Percentiles rank a stretch among this genome's conserved stretches.
These are phyloP conservation scores for Cynopterus brachyotis DNA, from an alignment of 2,113 vertebrate species.

Conservation along the genomic window DNA sequence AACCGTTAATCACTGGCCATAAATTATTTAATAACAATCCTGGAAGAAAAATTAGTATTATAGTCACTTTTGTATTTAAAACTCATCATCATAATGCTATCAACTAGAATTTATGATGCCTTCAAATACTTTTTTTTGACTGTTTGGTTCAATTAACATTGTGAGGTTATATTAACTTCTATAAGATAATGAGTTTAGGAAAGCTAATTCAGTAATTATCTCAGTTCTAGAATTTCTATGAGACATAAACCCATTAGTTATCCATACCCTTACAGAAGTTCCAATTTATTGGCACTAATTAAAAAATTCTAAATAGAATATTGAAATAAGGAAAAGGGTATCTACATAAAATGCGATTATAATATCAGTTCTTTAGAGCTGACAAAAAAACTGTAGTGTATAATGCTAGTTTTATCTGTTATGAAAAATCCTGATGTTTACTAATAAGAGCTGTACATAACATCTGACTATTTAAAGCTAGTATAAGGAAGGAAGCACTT, in stretches of 20 bases:
- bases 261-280: background rate
- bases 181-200: slow-evolving; percentile 63
- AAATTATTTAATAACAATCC: slow-evolving; percentile 72
- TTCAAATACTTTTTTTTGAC: slow-evolving; percentile 25
- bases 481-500: background rate
- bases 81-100: slow-evolving; percentile 60
- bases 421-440: background rate
- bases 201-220: slow-evolving; percentile 61
- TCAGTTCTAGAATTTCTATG: slow-evolving; percentile 51
- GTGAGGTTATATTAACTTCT: slow-evolving; percentile 61
- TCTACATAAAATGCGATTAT: background rate
- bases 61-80: slow-evolving; percentile 57
- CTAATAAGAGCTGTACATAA: background rate
- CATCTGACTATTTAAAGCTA: background rate
- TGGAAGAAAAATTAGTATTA: slow-evolving; percentile 65
- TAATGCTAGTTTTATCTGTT: background rate
- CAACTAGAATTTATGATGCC: slow-evolving; percentile 56
- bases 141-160: slow-evolving; percentile 63
- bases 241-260: slow-evolving; percentile 40
- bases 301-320: slow-evolving; percentile 11
- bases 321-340: background rate
- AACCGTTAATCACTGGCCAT: slow-evolving; percentile 74
- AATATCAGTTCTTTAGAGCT: background rate
- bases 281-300: background rate
- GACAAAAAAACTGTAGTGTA: background rate